These are phyloP conservation scores for Motacilla tschutschensis DNA, from an alignment of 2,113 vertebrate genomes.

Conservation along the genomic window DNA sequence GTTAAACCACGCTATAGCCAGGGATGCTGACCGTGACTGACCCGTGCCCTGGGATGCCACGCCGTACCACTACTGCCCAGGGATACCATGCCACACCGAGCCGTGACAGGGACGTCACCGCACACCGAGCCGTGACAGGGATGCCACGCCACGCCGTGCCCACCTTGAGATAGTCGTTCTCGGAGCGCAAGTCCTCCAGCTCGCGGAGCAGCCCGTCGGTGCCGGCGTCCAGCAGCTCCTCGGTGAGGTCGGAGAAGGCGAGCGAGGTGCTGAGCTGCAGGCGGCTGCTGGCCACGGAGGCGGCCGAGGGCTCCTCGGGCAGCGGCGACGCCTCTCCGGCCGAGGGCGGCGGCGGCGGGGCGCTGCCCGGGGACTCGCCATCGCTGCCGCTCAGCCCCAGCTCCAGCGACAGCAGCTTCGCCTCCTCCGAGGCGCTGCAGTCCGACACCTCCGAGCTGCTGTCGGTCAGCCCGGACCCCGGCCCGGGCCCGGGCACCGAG, in stretches of 20 bases:
- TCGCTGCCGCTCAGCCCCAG: conserved; percentile 69
- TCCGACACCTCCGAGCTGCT: conserved; percentile 94
- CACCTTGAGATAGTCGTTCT: conserved; percentile 98
- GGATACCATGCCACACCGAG: not conserved
- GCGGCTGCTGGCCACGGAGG: conserved; percentile 83
- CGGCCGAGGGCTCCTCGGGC: conserved; percentile 84
- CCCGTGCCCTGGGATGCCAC: not conserved
- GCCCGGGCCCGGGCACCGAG: conserved; percentile 2
- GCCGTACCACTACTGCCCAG: not conserved
- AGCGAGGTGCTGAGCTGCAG: conserved; percentile 89
- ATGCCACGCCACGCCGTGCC: not conserved
- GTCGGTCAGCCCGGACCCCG: conserved; percentile 77
- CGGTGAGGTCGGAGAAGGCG: conserved; percentile 95
- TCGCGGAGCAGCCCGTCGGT: conserved; percentile 88
- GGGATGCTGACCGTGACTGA: not conserved
- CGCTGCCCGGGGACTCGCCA: conserved; percentile 66
- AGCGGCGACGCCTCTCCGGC: conserved; percentile 73
- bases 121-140: not conserved
- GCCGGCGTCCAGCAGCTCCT: conserved; percentile 89
- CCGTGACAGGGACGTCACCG: not conserved
- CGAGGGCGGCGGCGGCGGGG: conserved; percentile 62
- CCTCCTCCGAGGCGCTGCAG: conserved; percentile 88
- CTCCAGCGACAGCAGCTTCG: conserved; percentile 79
- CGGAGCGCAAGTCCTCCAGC: conserved; percentile 93
- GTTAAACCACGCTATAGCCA: not conserved